These are phyloP conservation scores for Chiloscyllium plagiosum DNA, from an alignment of 2,113 vertebrate species.

Conservation along the genomic window DNA sequence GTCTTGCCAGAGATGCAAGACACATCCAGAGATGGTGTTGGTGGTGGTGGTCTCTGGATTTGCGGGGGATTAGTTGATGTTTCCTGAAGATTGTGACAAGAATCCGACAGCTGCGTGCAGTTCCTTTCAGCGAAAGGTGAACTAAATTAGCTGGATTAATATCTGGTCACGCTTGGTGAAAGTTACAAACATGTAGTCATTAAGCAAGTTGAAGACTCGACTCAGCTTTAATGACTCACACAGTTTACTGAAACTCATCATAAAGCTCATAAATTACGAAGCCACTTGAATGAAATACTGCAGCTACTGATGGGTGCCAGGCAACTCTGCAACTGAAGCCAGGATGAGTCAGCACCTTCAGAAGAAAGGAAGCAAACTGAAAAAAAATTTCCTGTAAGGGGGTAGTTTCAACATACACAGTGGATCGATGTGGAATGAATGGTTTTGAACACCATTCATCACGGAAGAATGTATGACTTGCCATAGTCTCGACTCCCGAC, in stretches of 20 bases:
- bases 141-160: not conserved
- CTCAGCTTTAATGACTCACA: not conserved
- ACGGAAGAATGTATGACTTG: conserved; percentile 4
- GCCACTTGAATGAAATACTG: not conserved
- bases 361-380: not conserved
- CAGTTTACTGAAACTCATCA: not conserved
- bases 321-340: not conserved
- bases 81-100: not conserved
- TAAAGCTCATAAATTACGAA: not conserved
- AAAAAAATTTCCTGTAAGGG: not conserved
- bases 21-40: no score
- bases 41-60: not conserved
- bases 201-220: not conserved
- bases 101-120: not conserved
- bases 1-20: no score
- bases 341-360: conserved; percentile 9
- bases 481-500: not conserved
- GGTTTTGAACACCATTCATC: not conserved
- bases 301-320: not conserved
- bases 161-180: not conserved
- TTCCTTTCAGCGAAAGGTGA: not conserved
- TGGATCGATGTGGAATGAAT: not conserved
- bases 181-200: not conserved
- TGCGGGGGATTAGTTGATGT: not conserved
- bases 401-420: not conserved